These are phyloP conservation scores for Brassicogethes aeneus DNA, from an alignment of 2,888 invertebrate genomes.

Conservation along the genomic window DNA sequence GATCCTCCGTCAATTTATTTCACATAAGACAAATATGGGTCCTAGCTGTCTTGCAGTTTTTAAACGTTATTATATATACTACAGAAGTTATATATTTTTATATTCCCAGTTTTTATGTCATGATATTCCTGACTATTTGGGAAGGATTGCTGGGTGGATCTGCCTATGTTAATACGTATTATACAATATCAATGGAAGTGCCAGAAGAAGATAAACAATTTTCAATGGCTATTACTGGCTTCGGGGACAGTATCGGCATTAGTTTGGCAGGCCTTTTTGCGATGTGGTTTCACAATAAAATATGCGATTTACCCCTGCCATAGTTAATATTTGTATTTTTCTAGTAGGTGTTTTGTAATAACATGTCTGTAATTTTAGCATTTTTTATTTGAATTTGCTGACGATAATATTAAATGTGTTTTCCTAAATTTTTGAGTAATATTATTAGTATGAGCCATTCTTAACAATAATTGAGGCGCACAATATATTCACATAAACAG, in stretches of 20 bases:
- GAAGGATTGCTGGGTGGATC: conserved; percentile 69
- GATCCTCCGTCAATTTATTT: conserved; percentile 68
- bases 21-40: conserved; percentile 61
- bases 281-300: conserved; percentile 65
- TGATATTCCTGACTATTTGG: conserved; percentile 56
- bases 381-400: too few relatives aligned
- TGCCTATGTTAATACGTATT: conserved; percentile 78
- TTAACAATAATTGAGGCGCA: too few relatives aligned
- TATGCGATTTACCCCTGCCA: conserved; percentile 50
- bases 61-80: conserved; percentile 55
- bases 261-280: conserved; percentile 63
- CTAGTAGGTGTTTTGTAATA: too few relatives aligned
- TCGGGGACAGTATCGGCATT: conserved; percentile 71
- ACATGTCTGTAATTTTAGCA: too few relatives aligned
- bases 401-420: too few relatives aligned
- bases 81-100: conserved; percentile 54
- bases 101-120: conserved; percentile 57
- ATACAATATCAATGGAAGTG: conserved; percentile 48
- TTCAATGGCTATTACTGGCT: conserved; percentile 64
- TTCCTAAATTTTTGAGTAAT: too few relatives aligned
- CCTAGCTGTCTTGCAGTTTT: conserved; percentile 57
- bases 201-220: conserved; percentile 46
- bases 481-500: too few relatives aligned
- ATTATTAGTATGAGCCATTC: too few relatives aligned
- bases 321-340: too few relatives aligned